phyloP scores from a whole-genome alignment of 2,888 invertebrate genomes.

The Diploptera punctata region DNA sequence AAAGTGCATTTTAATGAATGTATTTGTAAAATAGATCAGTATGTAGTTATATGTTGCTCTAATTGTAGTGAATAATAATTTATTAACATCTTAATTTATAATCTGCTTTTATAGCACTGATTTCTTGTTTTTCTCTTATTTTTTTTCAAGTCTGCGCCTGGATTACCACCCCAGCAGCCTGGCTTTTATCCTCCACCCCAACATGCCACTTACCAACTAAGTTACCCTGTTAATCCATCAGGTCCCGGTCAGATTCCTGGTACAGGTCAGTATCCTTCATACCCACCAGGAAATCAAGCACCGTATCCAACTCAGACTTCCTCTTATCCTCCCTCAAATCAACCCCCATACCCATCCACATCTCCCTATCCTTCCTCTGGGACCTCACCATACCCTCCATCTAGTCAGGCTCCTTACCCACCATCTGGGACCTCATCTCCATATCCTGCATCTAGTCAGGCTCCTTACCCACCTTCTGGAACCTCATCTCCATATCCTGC shows the following conservation, averaged over 20 bases:
- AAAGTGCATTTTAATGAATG: too few relatives aligned
- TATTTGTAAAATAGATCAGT: too few relatives aligned
- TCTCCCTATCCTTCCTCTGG: slow-evolving; percentile 37
- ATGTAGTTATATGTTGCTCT: too few relatives aligned
- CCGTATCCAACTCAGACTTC: not conserved
- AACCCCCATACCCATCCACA: slow-evolving; percentile 19
- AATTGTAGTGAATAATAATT: too few relatives aligned
- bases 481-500: too few relatives aligned
- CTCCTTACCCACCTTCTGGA: not conserved
- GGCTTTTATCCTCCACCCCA: slow-evolving; percentile 36
- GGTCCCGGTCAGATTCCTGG: not conserved
- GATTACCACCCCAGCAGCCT: slow-evolving; percentile 37
- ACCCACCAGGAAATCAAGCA: slow-evolving; percentile 25
- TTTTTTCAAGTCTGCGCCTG: slow-evolving; percentile 41
- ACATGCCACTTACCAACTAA: slow-evolving; percentile 34
- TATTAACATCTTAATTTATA: too few relatives aligned
- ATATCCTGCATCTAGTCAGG: not conserved
- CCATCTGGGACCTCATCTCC: slow-evolving; percentile 35
- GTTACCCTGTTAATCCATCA: slow-evolving; percentile 34
- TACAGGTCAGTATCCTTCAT: not conserved
- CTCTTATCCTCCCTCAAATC: slow-evolving; percentile 18
- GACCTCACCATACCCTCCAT: slow-evolving; percentile 29
- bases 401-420: slow-evolving; percentile 34
- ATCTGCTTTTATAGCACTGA: slow-evolving; percentile 2
- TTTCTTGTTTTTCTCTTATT: slow-evolving; percentile 31